Percentiles rank a stretch among this genome's conserved stretches.
phyloP scores from a whole-genome alignment of 2,888 invertebrate genomes.

The Nematopogon swammerdamellus region DNA sequence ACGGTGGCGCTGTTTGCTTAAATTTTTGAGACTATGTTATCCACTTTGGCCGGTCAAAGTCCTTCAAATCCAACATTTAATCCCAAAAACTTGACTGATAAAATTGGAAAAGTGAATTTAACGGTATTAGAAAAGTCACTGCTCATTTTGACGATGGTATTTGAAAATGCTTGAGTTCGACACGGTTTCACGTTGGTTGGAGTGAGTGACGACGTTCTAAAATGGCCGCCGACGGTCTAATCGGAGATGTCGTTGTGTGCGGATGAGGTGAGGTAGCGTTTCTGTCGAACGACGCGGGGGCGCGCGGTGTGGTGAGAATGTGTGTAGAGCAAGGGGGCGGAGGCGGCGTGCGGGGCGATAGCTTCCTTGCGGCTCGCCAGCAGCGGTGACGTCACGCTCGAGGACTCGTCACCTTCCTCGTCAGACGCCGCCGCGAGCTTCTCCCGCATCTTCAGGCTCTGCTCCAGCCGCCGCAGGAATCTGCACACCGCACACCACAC shows the following conservation, averaged over 20 bases:
- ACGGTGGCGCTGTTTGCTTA: no score
- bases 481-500: slow-evolving; percentile 26
- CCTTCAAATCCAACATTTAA: no score
- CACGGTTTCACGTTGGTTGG: no score
- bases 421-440: slow-evolving; percentile 57
- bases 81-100: no score
- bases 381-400: slow-evolving; percentile 63
- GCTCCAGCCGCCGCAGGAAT: slow-evolving; percentile 67
- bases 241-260: slow-evolving; percentile 46
- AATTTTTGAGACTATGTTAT: no score
- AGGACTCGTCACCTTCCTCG: slow-evolving; percentile 59
- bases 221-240: slow-evolving; percentile 15
- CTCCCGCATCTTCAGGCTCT: slow-evolving; percentile 67
- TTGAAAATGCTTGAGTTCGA: no score
- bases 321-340: slow-evolving; percentile 31
- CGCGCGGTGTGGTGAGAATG: slow-evolving; percentile 38
- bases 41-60: no score
- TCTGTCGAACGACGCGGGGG: slow-evolving; percentile 44
- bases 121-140: no score
- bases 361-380: slow-evolving; percentile 44
- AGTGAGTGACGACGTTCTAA: no score
- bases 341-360: slow-evolving; percentile 38
- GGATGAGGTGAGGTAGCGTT: slow-evolving; percentile 40
- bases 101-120: no score
- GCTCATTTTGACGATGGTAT: no score